Evolutionary conservation across 64 coral and sea anemone species (phyloP), one percentile per base, ranked within the genome.

Genomic region (Pachyseris speciosa): DNA sequence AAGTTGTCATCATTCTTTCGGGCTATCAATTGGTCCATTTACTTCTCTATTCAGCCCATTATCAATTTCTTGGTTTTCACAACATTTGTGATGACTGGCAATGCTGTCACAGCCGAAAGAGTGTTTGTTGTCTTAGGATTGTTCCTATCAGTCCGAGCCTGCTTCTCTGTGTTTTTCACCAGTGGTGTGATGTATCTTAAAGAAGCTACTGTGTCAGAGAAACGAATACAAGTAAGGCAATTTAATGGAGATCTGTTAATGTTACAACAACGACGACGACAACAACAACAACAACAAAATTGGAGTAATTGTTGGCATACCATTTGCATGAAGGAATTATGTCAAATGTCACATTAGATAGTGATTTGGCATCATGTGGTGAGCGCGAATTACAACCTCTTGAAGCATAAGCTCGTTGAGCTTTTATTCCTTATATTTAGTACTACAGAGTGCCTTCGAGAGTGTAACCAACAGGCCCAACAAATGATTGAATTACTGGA

Each of bases 41-140:
- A 90, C 67, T 37, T 85, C 6, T 64, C 87, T 38, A 71, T 69
- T 6, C 55, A 90, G 25, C 63, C 90, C 37, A 26, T 99, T 2
- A 72, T 84, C 38, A 50, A 77, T 41, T 64, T 95, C 30, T 78
- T 84, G 4, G 85, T 99, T 87, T 99, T 99, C 79, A 57, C 80
- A 1, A 91, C 94, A 5, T 99, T 93, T 38, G 94, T 93, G 17
- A 69, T 93, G 79, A 92, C 93, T 51, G 93, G 90, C 7, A 39
- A 95, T 9, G 67, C 67, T 1, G 72, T 99, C 8, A 95, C 72
- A 0, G 64, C 97, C 13, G 84, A 88, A 51, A 93, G 81, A 74
- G 90, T 99, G 32, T 95, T 99, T 71, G 92, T 94, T 39, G 97
- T 99, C 6, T 30, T 99, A 32, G 97, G 93, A 40, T 55, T 99